Conservation (phyloP, 2,888 invertebrate species). For the Apamea anceps region DNA sequence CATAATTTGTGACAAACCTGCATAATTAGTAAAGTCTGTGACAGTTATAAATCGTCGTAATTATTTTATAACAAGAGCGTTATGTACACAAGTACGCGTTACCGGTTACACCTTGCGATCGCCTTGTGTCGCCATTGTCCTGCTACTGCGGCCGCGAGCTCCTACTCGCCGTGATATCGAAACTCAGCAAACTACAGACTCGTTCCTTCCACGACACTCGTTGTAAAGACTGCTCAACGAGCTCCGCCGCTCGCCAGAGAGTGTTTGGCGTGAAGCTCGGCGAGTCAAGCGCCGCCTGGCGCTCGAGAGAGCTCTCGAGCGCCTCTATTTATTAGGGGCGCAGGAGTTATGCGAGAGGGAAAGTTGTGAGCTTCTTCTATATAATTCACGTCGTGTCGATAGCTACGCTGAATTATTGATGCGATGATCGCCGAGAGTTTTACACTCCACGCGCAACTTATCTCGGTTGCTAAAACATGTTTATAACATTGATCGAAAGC, state of each 20-base stretch:
- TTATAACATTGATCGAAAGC: conserved; percentile 27
- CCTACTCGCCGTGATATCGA: not conserved
- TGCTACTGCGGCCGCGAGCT: not conserved
- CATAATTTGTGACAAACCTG: not conserved
- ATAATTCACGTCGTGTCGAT: conserved; percentile 12
- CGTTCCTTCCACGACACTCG: not conserved
- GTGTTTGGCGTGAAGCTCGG: not conserved
- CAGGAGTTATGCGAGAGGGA: not conserved
- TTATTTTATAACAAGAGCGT: not conserved
- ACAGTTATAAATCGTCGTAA: not conserved
- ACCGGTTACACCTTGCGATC: not conserved
- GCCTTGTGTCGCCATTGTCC: not conserved
- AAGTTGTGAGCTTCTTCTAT: not conserved
- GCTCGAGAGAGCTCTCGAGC: not conserved
- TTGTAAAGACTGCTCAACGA: not conserved
- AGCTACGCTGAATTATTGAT: conserved; percentile 34
- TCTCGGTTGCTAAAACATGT: conserved; percentile 16
- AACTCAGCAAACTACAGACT: not conserved
- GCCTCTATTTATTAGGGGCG: conserved; percentile 14
- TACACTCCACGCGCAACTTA: conserved; percentile 12
- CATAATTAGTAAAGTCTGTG: not conserved
- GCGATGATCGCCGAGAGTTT: not conserved
- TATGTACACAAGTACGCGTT: not conserved
- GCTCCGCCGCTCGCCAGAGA: not conserved
- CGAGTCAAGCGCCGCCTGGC: not conserved